Base-by-base conservation (phyloP, 2,797 vertebrate species). In the Sus cebifrons region DNA sequence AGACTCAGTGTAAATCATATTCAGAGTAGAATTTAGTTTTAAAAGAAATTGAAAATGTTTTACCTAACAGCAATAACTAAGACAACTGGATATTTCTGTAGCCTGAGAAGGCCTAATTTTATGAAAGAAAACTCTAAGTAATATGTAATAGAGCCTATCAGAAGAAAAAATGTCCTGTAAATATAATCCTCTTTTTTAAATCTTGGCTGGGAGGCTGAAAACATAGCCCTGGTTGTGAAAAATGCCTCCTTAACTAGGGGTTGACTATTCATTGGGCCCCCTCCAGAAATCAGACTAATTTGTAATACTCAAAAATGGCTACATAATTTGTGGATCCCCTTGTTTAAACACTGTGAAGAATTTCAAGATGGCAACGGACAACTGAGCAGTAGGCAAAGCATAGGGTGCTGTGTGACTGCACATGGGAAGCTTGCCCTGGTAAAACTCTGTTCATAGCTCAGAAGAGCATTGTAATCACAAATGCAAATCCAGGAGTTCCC, bases 241-340 rank as follows among this genome's bases (percentile, higher is more conserved):
- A 29, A 56, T 44, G 1, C 6, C 17, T 70, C 36, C 54, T 97
- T 88, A 88, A 20, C 17, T 71, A 68, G 4, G 44, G 23, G 40
- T 49, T 81, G 14, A 3, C 25, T 84, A 27, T 52, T 49, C 2
- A 17, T 4, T 84, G 36, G 12, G 11, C 32, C 8, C 14, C 58
- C 70, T 92, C 56, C 17, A 92, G 71, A 94, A 89, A 89, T 70
- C 65, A 64, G n/a, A 68, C 64, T 74, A 18, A 77, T 70, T 88
- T 86, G 16, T 93, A 60, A 78, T 89, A 60, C 21, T 94, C 21
- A 32, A 8, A 4, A 49, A n/a, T 54, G 25, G 68, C 60, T 79
- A 54, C 29, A 58, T 82, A 89, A 82, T 82, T 91, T 81, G 27
- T 25, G 29, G 36, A 44, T 12, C 17, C 54, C 36, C 32, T 87